Evolutionary conservation across 2,888 invertebrate genomes (phyloP).

Genomic region (Protophormia terraenovae): DNA sequence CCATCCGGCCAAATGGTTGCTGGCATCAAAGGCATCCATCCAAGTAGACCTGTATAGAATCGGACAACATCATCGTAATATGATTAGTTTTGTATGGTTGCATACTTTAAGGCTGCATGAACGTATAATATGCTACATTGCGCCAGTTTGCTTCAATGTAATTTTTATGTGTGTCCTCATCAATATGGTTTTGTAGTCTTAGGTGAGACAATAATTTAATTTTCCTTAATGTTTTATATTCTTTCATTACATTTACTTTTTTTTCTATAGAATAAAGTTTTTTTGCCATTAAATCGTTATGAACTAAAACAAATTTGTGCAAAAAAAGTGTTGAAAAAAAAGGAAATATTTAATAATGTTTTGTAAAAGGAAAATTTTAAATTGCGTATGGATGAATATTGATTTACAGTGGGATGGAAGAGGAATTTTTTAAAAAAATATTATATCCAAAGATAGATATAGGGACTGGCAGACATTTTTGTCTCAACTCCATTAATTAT

Average conservation of each 20-base stretch:
- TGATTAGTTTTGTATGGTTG: conserved; percentile 56
- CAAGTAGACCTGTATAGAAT: not conserved
- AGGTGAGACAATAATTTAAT: conserved; percentile 13
- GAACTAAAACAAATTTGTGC: too few species aligned
- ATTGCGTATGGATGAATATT: too few species aligned
- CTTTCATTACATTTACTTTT: not conserved
- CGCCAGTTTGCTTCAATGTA: not conserved
- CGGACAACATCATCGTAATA: conserved; percentile 41
- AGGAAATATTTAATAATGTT: not conserved
- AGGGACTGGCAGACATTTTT: too few species aligned
- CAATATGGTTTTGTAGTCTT: not conserved
- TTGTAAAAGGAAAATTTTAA: not conserved
- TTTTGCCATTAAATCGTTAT: conserved; percentile 1
- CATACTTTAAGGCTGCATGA: conserved; percentile 50
- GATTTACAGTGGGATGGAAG: too few species aligned
- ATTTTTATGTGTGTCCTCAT: not conserved
- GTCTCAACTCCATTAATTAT: too few species aligned
- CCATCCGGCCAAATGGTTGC: not conserved
- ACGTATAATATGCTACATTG: conserved; percentile 2
- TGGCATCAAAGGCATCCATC: not conserved
- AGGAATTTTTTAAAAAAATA: too few species aligned
- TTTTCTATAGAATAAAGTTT: not conserved
- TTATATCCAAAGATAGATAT: too few species aligned
- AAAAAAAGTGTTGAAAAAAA: not conserved
- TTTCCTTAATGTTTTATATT: not conserved